Evolutionary conservation across 1,140 invertebrate species (phyloP).

Genomic region (Ctenoplectra terminalis): DNA sequence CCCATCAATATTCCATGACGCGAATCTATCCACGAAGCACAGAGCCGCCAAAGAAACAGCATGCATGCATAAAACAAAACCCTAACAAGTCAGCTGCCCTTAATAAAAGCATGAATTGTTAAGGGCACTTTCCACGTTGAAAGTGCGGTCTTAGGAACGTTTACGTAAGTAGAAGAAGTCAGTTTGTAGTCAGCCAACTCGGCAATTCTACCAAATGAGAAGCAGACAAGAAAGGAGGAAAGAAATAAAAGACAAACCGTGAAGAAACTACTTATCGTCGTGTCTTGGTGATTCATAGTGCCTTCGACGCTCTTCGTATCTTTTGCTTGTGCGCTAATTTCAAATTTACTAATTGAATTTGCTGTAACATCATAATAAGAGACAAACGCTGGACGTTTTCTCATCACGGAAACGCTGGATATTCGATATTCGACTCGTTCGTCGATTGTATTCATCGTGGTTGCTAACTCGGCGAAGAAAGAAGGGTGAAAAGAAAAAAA

Average conservation of each 20-base stretch:
- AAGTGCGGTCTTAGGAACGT: not conserved
- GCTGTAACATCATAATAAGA: not conserved
- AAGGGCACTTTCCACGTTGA: not conserved
- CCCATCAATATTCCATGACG: conserved; percentile 18
- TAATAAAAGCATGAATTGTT: conserved; percentile 29
- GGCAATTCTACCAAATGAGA: not conserved
- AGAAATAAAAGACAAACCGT: not conserved
- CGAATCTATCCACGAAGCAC: not conserved
- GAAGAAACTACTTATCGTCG: no score
- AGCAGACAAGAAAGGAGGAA: no score
- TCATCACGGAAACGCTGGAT: no score
- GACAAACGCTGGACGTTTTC: not conserved
- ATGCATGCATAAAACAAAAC: conserved; percentile 28
- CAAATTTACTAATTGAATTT: not conserved
- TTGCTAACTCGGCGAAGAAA: not conserved
- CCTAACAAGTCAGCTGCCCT: conserved; percentile 10
- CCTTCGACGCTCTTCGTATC: not conserved
- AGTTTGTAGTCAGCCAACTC: not conserved
- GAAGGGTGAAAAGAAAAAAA: not conserved
- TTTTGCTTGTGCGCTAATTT: not conserved
- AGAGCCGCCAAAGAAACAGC: not conserved
- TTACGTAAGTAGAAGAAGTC: not conserved
- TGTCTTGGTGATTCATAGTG: not conserved
- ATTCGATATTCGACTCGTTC: conserved; percentile 24
- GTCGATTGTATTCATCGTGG: not conserved